Base-by-base conservation (phyloP, 1,140 invertebrate genomes). In the Riptortus pedestris region DNA sequence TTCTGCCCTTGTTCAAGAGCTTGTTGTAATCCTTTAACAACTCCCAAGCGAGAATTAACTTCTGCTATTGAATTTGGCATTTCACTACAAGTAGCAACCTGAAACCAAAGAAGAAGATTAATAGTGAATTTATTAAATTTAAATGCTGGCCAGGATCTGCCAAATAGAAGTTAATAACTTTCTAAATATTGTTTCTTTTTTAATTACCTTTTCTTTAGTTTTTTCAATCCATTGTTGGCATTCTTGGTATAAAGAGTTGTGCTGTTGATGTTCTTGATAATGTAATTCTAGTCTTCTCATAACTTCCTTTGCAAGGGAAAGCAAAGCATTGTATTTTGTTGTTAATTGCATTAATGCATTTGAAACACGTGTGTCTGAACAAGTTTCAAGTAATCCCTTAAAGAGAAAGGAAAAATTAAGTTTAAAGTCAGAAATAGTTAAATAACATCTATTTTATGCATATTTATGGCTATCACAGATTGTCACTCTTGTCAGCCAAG, bases 261-360 rank as follows among this genome's bases (percentile, higher is more conserved):
- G 88, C 74, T 91, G 90, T 74, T 91, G 90, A 71, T 93, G 89
- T 77, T 92, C 89, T 80, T 85, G 70, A 75, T 92, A 94, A 73
- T 93, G 89, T 45, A 93, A 77, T 75, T 95, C 91, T 26, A 95
- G 76, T 31, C 89, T 79, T 69, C 91, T 80, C 89, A 95, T 93
- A 14, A 93, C 86, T 78, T 94, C 93, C 77, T 96, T 97, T 12
- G 92, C 89, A 18, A 93, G 72, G 0, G 91, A 91, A 22, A 95
- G 74, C n/a, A 96, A 76, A 0, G 90, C 86, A 73, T 95, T 95
- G 70, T 96, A 96, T 73, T 94, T 94, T 0, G 91, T 94, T 0
- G 93, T 91, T 16, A 97, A 76, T 73, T 96, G 91, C 31, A 93
- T 95, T 31, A 97, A 87, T 11, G 88, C 90, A 76, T 95, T 96